Percentiles rank a stretch among this genome's conserved stretches.
Conservation (phyloP, 2,888 invertebrate species). For the Phengaris arion region DNA sequence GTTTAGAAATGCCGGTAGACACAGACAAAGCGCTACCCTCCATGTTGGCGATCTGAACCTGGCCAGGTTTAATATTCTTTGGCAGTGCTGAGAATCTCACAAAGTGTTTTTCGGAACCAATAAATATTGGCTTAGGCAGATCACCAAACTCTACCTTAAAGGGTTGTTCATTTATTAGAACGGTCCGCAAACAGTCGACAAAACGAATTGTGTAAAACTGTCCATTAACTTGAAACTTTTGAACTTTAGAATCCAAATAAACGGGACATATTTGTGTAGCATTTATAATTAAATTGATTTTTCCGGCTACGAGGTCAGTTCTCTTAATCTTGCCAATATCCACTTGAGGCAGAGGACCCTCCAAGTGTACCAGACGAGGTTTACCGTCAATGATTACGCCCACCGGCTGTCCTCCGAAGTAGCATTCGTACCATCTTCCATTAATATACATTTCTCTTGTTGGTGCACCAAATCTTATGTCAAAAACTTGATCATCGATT, state of each 20-base stretch:
- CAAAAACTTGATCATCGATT: slow-evolving; percentile 85
- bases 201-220: slow-evolving; percentile 88
- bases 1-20: slow-evolving; percentile 31
- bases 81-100: slow-evolving; percentile 90
- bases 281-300: slow-evolving; percentile 90
- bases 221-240: slow-evolving; percentile 87
- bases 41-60: slow-evolving; percentile 85
- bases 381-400: slow-evolving; percentile 89
- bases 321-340: slow-evolving; percentile 89
- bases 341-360: slow-evolving; percentile 96
- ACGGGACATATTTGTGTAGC: slow-evolving; percentile 88
- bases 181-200: slow-evolving; percentile 86
- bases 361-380: slow-evolving; percentile 88
- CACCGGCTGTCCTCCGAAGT: slow-evolving; percentile 93
- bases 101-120: slow-evolving; percentile 88
- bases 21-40: slow-evolving; percentile 72
- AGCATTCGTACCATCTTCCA: slow-evolving; percentile 92
- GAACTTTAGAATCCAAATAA: slow-evolving; percentile 90
- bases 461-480: slow-evolving; percentile 93
- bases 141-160: slow-evolving; percentile 91
- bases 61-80: slow-evolving; percentile 85
- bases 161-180: slow-evolving; percentile 87
- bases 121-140: slow-evolving; percentile 86
- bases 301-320: slow-evolving; percentile 90
- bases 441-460: slow-evolving; percentile 95